Evolutionary conservation across 2,888 invertebrate species (phyloP), one percentile per base, ranked within the genome.

Genomic region (Agrypnus murinus): DNA sequence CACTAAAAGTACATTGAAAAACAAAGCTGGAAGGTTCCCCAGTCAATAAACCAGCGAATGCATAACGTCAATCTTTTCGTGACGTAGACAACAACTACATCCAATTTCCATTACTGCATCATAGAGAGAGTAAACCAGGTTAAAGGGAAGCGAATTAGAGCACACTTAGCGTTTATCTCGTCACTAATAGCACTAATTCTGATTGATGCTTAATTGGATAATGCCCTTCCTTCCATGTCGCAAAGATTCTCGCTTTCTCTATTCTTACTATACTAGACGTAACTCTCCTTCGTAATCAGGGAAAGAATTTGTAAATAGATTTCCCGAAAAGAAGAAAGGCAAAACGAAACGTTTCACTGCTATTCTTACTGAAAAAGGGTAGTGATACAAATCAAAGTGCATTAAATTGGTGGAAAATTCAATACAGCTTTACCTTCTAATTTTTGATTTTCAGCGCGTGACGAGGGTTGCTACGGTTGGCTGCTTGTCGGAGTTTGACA

Each of bases 191-290:
- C 76, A 78, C 80, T 83, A 82, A 84, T 83, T 80, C 83, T 82
- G 83, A 84, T 81, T 83, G 83, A 83, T 83, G 81, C 72, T 78
- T 83, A 83, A 83, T 84, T 82, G 81, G 81, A 83, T 84, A 83
- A 82, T 81, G 80, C 76, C 68, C 73, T 75, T 75, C 77, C 75
- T 74, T 72, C 72, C 73, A 70, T 66, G 71, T 71, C 62, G 71
- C 69, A 73, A 70, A 62, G 70, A 70, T 57, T 70, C 62, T 64
- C 45, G 58, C 31, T 64, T 69, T 40, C 36, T n/a, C 59, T 15
- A 59, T 19, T 19, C 46, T 62, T 65, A 70, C 55, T 43, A 14
- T 45, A 65, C 46, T 46, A 48, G 65, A 62, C 65, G 43, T 7
- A 34, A 36, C 10, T 43, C 50, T 58, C 59, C 63, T 48, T 58